phyloP scores from a whole-genome alignment of 1,140 invertebrate genomes.

The Lethocerus indicus region DNA sequence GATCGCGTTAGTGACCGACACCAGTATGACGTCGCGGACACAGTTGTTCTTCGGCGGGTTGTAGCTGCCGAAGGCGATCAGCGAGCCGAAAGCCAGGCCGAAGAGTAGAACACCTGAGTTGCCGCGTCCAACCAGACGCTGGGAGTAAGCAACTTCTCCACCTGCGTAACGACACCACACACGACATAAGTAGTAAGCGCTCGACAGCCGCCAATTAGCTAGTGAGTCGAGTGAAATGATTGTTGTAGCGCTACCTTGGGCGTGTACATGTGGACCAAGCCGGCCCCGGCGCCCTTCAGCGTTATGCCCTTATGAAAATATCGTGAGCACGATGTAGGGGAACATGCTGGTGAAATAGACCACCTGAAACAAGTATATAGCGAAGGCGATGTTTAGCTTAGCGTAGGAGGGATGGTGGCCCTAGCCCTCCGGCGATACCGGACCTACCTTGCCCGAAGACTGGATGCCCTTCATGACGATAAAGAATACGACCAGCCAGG shows the following conservation, averaged over 20 bases:
- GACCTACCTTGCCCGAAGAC: conserved; percentile 83
- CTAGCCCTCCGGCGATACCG: too few species aligned
- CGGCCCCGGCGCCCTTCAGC: conserved; percentile 70
- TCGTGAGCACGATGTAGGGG: conserved; percentile 85
- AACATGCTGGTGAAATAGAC: conserved; percentile 94
- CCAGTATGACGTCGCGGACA: conserved; percentile 72
- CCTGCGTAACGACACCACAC: conserved; percentile 28
- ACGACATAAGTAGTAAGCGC: not conserved
- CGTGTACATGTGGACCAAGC: conserved; percentile 80
- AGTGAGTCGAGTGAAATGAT: not conserved
- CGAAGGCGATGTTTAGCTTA: not conserved
- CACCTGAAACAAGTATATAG: conserved; percentile 39
- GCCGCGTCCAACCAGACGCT: conserved; percentile 87
- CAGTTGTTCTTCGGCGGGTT: conserved; percentile 83
- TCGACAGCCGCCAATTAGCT: not conserved
- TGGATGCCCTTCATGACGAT: conserved; percentile 98
- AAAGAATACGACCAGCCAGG: conserved; percentile 90
- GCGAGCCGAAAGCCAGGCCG: conserved; percentile 79
- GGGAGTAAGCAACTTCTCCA: conserved; percentile 60
- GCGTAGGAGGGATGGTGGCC: too few species aligned
- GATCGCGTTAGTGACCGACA: conserved; percentile 76
- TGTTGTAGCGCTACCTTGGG: conserved; percentile 45
- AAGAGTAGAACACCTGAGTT: conserved; percentile 92
- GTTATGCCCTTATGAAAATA: conserved; percentile 88
- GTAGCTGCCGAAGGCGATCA: conserved; percentile 83